Percentiles rank a stretch among this genome's conserved stretches.
Conservation (phyloP, 2,113 vertebrate species). For the Lophius piscatorius region DNA sequence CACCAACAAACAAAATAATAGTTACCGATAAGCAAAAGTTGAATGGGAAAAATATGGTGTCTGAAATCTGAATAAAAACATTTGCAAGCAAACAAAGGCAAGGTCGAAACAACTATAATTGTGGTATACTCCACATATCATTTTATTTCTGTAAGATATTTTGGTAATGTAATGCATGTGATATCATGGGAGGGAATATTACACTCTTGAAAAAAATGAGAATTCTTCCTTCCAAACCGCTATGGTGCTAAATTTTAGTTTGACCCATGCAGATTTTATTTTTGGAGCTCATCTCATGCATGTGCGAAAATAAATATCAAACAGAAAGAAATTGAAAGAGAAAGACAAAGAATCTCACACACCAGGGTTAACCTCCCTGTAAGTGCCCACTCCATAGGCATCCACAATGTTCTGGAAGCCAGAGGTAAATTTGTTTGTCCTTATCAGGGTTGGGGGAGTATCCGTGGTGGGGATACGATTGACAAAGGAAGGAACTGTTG, state of each 20-base stretch:
- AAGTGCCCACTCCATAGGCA: slow-evolving; percentile 93
- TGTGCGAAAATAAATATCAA: neutral
- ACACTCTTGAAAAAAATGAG: neutral
- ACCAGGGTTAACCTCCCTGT: slow-evolving; percentile 97
- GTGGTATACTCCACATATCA: too few species aligned
- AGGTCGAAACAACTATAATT: too few species aligned
- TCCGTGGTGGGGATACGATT: slow-evolving; percentile 92
- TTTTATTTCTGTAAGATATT: too few species aligned
- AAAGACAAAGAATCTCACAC: slow-evolving; percentile 14
- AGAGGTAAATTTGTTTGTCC: slow-evolving; percentile 96
- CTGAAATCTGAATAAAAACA: too few species aligned
- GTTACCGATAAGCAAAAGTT: too few species aligned
- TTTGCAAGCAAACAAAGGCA: too few species aligned
- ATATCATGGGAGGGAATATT: neutral
- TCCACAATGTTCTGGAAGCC: slow-evolving; percentile 98
- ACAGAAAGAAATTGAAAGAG: neutral
- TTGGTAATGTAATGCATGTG: too few species aligned
- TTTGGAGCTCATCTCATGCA: neutral
- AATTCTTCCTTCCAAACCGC: too few species aligned
- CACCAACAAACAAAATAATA: too few species aligned
- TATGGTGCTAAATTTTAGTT: neutral
- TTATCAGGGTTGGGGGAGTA: slow-evolving; percentile 92
- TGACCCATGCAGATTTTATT: neutral
- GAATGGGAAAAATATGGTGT: too few species aligned
- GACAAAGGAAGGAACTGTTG: slow-evolving; percentile 92